Percentiles rank a stretch among this genome's conserved stretches.
These are phyloP conservation scores for Caenorhabditis brenneri DNA, from an alignment of 1,140 invertebrate species.

Conservation along the genomic window DNA sequence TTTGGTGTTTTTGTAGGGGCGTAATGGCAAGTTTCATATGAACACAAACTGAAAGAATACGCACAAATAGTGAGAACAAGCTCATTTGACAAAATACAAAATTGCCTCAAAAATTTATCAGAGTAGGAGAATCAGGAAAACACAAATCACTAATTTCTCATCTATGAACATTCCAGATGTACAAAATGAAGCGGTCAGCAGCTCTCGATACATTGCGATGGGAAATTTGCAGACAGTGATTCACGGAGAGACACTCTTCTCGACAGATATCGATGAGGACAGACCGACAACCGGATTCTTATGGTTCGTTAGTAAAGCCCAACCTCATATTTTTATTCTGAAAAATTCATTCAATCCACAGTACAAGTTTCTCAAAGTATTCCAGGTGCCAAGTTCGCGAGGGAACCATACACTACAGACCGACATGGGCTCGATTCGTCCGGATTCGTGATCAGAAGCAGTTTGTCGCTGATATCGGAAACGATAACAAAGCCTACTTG, in stretches of 20 bases:
- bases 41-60: too few relatives aligned
- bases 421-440: constrained; percentile 43
- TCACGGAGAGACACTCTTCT: constrained; percentile 18
- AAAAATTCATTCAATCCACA: not conserved
- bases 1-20: too few relatives aligned
- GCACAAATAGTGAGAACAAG: too few relatives aligned
- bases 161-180: not conserved
- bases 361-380: not conserved
- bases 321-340: not conserved
- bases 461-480: constrained; percentile 2
- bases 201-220: not conserved
- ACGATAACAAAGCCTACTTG: constrained; percentile 30
- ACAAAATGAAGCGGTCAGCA: not conserved
- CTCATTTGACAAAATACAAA: too few relatives aligned
- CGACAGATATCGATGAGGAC: not conserved
- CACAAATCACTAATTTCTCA: too few relatives aligned
- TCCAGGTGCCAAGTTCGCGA: constrained; percentile 39
- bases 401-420: not conserved
- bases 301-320: not conserved
- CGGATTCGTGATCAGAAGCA: constrained; percentile 37
- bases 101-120: too few relatives aligned
- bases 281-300: not conserved
- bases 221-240: constrained; percentile 25
- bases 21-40: too few relatives aligned
- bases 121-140: too few relatives aligned